Base-by-base conservation (phyloP, 2,888 invertebrate genomes). In the Monochamus alternatus region DNA sequence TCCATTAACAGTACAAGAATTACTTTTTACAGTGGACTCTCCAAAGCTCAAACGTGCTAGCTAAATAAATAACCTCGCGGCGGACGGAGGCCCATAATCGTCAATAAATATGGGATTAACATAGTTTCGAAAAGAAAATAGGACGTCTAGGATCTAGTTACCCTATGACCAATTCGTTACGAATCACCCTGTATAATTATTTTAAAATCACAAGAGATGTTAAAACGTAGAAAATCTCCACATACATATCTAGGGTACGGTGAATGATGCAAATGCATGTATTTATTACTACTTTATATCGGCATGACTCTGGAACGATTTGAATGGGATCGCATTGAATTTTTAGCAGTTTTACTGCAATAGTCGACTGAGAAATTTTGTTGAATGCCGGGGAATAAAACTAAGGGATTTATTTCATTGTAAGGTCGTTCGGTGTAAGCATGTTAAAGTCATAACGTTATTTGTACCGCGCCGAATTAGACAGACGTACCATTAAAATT, bases 221-320 rank as follows among this genome's bases (percentile, higher is more conserved):
- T 38, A 38, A 38, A 38, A 38, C 38, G 7, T 38, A 31, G 38
- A 60, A 60, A 31, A 38, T 32, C 9, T 31, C 10, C n/a, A 60
- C n/a, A 60, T 60, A 10, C 60, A 38, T 31, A n/a, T 30, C 64
- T 47, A 22, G 30, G 31, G 22, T 10, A 22, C 44, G 31, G 22
- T 10, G 12, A 5, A n/a, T 30, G 47, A 12, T 47, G 31, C 44
- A 64, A 44, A 22, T 31, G 44, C 64, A 64, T 22, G 9, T 47
- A 64, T 64, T 64, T 64, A 64, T 64, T 14, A 47, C 30, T 8
- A 47, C 47, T 64, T 47, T 64, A 64, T 71, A 44, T 38, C 52
- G 69, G 69, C 60, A 69, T 69, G 69, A 71, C 63, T 71, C n/a
- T 12, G 31, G 71, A 63, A 63, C 71, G 44, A 71, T 63, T 63